These are phyloP conservation scores for Neoarius graeffei DNA, from an alignment of 2,113 vertebrate species.

Conservation along the genomic window DNA sequence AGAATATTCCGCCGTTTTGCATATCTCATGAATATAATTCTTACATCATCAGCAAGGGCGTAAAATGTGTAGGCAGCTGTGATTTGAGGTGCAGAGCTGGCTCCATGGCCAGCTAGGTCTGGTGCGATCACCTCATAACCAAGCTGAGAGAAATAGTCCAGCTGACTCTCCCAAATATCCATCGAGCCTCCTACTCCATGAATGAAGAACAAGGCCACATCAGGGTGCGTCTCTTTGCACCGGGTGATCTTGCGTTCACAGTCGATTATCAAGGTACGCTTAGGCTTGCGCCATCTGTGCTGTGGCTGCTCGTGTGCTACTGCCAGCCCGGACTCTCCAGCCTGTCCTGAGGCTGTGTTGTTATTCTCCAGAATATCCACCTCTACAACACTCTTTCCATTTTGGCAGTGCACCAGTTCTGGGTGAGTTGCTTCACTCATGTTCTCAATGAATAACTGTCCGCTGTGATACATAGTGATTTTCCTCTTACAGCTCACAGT, in stretches of 20 bases:
- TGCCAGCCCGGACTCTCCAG: not conserved
- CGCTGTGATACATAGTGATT: slow-evolving; percentile 88
- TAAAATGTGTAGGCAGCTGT: slow-evolving; percentile 94
- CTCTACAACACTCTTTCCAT: slow-evolving; percentile 71
- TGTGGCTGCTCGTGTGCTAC: slow-evolving; percentile 31
- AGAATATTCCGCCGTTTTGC: slow-evolving; percentile 90
- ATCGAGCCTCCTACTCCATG: slow-evolving; percentile 92
- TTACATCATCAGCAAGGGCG: slow-evolving; percentile 90
- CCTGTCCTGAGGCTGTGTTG: slow-evolving; percentile 6
- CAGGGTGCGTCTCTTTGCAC: slow-evolving; percentile 85
- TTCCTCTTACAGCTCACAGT: slow-evolving; percentile 84
- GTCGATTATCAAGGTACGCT: slow-evolving; percentile 85
- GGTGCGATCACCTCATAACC: slow-evolving; percentile 94
- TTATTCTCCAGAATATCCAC: slow-evolving; percentile 71
- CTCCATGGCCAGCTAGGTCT: slow-evolving; percentile 87
- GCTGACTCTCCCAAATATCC: slow-evolving; percentile 93
- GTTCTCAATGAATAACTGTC: slow-evolving; percentile 92
- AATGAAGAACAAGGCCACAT: slow-evolving; percentile 93
- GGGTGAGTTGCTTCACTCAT: slow-evolving; percentile 74
- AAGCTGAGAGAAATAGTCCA: slow-evolving; percentile 87
- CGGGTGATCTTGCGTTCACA: slow-evolving; percentile 84
- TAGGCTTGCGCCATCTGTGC: slow-evolving; percentile 75
- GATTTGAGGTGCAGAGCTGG: slow-evolving; percentile 85
- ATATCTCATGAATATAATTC: slow-evolving; percentile 87
- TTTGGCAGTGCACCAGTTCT: slow-evolving; percentile 76